Evolutionary conservation across 1,140 invertebrate species (phyloP), one percentile per base, ranked within the genome.

Genomic region (Drosophila fuyamai): DNA sequence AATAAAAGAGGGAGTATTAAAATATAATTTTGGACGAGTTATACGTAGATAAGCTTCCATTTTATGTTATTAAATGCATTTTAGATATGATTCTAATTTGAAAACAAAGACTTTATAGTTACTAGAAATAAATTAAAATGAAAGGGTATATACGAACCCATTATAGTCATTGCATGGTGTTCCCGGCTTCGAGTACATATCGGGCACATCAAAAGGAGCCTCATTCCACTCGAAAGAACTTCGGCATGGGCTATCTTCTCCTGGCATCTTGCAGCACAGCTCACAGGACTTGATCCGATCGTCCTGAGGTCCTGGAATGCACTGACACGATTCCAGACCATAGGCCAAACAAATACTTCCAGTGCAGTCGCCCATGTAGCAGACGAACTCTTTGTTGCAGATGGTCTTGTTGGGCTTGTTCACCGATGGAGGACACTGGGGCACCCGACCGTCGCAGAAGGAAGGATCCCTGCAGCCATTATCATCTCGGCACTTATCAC

Each of bases 111-210:
- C 2, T 1, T 32, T 32, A 7, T 32, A 32, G 8, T 32, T 32
- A 7, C 1, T 1, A 32, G 29, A 32, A 8, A 32, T 32, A 32
- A 32, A 32, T 32, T 32, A 7, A 32, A 8, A 32, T 7, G 29
- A 2, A 1, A 44, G 29, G n/a, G 14, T 38, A n/a, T 5, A 32
- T 44, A 18, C 62, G 35, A 60, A 94, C 76, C 98, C 99, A 91
- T 98, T 98, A 93, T 99, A 99, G 92, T 99, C 97, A 92, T 99
- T 98, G 92, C 99, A 99, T 0, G 98, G 98, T 29, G 97, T 98
- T 48, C 97, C 97, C 0, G 97, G 97, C 90, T 98, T 98, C n/a
- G 97, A 96, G 93, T 95, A 97, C 95, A 98, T 97, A 83, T 98
- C 96, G 0, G 97, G 97, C 76, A 98, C 96, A 93, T 98, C 97